Conservation (phyloP, 2,888 invertebrate genomes). For the Ectropis crepuscularia region DNA sequence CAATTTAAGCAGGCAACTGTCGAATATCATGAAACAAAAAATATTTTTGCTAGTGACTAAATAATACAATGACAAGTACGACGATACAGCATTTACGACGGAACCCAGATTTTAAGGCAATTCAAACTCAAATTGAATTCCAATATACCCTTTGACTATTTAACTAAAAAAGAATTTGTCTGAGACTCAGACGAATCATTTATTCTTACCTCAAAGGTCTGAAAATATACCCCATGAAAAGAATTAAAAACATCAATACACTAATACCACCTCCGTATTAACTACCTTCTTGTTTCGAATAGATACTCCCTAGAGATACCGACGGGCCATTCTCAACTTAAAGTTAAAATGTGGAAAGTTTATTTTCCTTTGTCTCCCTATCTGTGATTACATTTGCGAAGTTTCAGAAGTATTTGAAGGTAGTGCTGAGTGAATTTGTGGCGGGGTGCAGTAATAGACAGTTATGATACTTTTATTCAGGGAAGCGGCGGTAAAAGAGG, state of each 20-base stretch:
- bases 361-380: conserved; percentile 34
- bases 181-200: too few relatives aligned
- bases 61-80: too few relatives aligned
- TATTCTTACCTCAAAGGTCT: too few relatives aligned
- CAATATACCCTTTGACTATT: too few relatives aligned
- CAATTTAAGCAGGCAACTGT: too few relatives aligned
- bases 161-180: too few relatives aligned
- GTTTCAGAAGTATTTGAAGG: conserved; percentile 37
- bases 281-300: conserved; percentile 8
- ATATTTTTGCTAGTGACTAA: too few relatives aligned
- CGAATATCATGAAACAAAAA: too few relatives aligned
- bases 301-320: conserved; percentile 36
- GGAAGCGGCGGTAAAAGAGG: conserved; percentile 20
- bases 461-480: conserved; percentile 35
- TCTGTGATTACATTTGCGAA: conserved; percentile 45
- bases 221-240: too few relatives aligned
- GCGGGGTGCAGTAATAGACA: conserved; percentile 33
- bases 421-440: conserved; percentile 39
- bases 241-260: not conserved
- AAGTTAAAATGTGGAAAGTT: conserved; percentile 38
- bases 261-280: not conserved
- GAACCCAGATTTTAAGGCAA: too few relatives aligned
- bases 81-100: too few relatives aligned
- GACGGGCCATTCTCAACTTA: conserved; percentile 38
- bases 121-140: too few relatives aligned